These are phyloP conservation scores for Sminthurinus aureus DNA, from an alignment of 2,888 invertebrate species.

Conservation along the genomic window DNA sequence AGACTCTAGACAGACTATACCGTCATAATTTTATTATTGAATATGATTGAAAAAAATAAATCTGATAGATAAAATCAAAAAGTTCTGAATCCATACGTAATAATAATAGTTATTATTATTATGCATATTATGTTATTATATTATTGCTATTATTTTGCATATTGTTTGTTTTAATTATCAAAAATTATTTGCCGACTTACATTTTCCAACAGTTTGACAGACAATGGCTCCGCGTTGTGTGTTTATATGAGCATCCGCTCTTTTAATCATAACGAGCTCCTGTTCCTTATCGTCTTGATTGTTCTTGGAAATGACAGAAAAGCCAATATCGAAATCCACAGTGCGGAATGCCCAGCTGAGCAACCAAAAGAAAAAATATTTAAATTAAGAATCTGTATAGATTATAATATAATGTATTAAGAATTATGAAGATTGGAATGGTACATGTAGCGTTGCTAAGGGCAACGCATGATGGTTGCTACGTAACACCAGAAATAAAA, in stretches of 20 bases:
- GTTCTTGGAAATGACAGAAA: slow-evolving; percentile 15
- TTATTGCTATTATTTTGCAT: background rate
- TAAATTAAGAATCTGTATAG: too few relatives aligned
- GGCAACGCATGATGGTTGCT: background rate
- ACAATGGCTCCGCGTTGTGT: slow-evolving; percentile 28
- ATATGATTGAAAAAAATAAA: too few relatives aligned
- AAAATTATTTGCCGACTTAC: slow-evolving; percentile 17
- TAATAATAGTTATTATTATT: slow-evolving; percentile 2
- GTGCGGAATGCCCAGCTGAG: slow-evolving; percentile 43
- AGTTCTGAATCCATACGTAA: background rate
- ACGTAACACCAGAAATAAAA: too few relatives aligned
- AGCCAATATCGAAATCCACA: slow-evolving; percentile 38
- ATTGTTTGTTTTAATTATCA: background rate
- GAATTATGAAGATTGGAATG: too few relatives aligned
- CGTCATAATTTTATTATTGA: too few relatives aligned
- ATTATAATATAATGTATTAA: too few relatives aligned
- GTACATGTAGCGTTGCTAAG: background rate
- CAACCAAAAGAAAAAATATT: background rate
- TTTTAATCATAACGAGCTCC: slow-evolving; percentile 12
- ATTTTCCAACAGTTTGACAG: slow-evolving; percentile 35
- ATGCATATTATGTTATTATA: background rate
- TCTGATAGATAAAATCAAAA: too few relatives aligned
- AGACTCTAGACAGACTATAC: too few relatives aligned
- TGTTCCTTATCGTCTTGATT: slow-evolving; percentile 13
- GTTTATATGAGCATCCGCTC: slow-evolving; percentile 37